Evolutionary conservation across 2,888 invertebrate species (phyloP), one percentile per base, ranked within the genome.

Genomic region (Atethmia centrago): DNA sequence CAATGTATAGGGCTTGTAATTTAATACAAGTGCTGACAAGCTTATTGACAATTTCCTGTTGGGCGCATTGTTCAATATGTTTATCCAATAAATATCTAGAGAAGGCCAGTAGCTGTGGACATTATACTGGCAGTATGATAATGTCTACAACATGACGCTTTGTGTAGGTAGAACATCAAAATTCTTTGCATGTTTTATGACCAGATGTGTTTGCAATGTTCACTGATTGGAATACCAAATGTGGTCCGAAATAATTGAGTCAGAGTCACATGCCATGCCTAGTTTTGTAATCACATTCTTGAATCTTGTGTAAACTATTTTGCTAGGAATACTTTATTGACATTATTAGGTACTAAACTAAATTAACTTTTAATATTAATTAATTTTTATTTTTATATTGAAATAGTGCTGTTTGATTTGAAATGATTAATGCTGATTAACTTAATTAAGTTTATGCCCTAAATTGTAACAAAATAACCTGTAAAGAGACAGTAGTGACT

Each of bases 1-100:
- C 79, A 80, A 77, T 87, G 88, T 74, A 82, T 74, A 84, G 63
- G 59, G 67, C 80, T 74, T 71, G 80, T 83, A 85, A 87, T 82
- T 87, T 84, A 90, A 90, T 89, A 90, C 88, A 90, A 90, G 89
- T 89, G 92, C 89, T 91, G 93, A 91, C 91, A 92, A 89, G 88
- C 90, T 95, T 93, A 96, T 95, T 95, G 94, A 87, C 89, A 88
- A 93, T 93, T 93, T 95, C 95, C 96, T 95, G 95, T 90, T 90
- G 87, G 88, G 86, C 75, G 80, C 90, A 90, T 91, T 91, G 91
- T 93, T 91, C 93, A 92, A 93, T 92, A 92, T 92, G 90, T 90
- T 93, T 91, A 93, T 93, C 92, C 91, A 93, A 94, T 94, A 93
- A 92, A 92, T 90, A 91, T 89, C 83, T 87, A 81, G 86, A 89